A percentile compares a stretch with the other conserved stretches of the same genome.
phyloP scores from a whole-genome alignment of 2,113 vertebrate genomes.

The Callipepla squamata region DNA sequence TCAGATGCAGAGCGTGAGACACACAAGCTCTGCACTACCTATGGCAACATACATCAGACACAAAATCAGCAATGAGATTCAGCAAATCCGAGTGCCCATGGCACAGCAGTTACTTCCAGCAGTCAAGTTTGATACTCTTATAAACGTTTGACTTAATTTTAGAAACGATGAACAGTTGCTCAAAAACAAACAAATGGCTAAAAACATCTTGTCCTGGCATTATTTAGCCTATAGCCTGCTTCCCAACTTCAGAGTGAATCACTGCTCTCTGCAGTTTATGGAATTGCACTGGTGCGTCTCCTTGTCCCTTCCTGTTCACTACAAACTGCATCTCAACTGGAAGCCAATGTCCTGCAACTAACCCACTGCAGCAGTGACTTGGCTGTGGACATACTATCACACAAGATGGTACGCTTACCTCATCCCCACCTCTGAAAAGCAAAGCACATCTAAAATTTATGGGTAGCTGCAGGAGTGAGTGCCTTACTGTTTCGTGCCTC shows the following conservation, averaged over 20 bases:
- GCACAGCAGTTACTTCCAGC: not conserved
- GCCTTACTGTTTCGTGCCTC: rapidly evolving
- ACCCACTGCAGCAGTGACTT: not conserved
- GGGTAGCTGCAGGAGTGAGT: not conserved
- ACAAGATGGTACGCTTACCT: not conserved
- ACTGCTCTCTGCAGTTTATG: rapidly evolving
- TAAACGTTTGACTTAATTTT: not conserved
- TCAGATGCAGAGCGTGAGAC: not conserved
- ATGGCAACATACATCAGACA: not conserved
- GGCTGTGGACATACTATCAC: not conserved
- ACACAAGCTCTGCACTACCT: not conserved
- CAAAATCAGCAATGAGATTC: not conserved
- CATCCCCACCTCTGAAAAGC: not conserved
- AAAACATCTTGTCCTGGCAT: not conserved
- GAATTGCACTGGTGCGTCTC: not conserved
- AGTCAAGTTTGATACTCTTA: not conserved
- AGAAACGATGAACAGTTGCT: not conserved
- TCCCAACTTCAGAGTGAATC: not conserved
- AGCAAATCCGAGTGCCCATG: not conserved
- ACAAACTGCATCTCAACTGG: not conserved
- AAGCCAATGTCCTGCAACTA: not conserved
- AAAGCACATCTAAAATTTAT: not conserved
- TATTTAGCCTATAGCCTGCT: not conserved
- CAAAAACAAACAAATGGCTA: not conserved
- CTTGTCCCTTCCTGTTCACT: not conserved